Percentiles rank a stretch among this genome's conserved stretches.
These are phyloP conservation scores for Diarsia brunnea DNA, from an alignment of 2,888 invertebrate species.

Conservation along the genomic window DNA sequence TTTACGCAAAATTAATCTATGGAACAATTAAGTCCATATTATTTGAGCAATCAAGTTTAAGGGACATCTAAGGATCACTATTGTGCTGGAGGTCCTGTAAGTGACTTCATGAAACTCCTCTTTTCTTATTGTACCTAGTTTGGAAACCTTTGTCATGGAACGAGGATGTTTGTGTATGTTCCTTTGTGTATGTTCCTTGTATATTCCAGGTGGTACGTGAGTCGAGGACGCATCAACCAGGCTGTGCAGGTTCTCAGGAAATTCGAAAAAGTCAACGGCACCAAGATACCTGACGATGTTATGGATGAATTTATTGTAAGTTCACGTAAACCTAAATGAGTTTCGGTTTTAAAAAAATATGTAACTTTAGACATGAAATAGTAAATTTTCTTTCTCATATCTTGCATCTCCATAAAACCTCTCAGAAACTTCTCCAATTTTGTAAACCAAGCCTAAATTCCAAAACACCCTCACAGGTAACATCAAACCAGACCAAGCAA, in stretches of 20 bases:
- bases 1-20: too few species aligned
- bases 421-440: not conserved
- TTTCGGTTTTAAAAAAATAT: too few species aligned
- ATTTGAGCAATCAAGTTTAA: not conserved
- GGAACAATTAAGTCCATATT: too few species aligned
- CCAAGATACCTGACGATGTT: conserved; percentile 85
- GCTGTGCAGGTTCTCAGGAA: conserved; percentile 83
- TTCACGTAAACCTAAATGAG: too few species aligned
- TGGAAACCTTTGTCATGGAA: too few species aligned
- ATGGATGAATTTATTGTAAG: conserved; percentile 87
- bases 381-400: too few species aligned
- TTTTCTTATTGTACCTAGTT: too few species aligned
- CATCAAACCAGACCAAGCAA: conserved; percentile 71
- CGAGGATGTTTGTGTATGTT: too few species aligned
- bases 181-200: not conserved
- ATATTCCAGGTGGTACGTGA: conserved; percentile 82
- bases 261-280: conserved; percentile 85
- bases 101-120: too few species aligned
- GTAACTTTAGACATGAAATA: too few species aligned
- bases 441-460: not conserved
- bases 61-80: not conserved
- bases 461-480: conserved; percentile 71
- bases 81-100: too few species aligned
- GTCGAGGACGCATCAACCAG: conserved; percentile 82
- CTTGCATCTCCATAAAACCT: too few species aligned